Evolutionary conservation across 2,113 vertebrate species (phyloP).

Genomic region (cattle (Bos taurus)): DNA sequence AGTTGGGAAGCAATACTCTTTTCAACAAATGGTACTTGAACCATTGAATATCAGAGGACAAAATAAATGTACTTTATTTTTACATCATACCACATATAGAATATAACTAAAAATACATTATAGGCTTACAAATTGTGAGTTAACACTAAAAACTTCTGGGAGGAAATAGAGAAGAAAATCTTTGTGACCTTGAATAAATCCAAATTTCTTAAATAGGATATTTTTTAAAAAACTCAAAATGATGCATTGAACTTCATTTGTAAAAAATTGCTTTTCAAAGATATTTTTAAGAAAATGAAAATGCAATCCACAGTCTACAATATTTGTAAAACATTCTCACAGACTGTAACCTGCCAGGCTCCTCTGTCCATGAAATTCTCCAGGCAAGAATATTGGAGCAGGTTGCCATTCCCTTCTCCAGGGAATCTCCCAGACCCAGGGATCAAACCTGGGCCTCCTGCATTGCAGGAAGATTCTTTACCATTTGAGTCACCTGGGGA

Average conservation of each 20-base stretch:
- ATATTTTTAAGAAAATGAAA: neutral
- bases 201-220: neutral
- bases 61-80: neutral
- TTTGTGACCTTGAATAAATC: neutral
- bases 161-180: neutral
- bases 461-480: neutral
- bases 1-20: neutral
- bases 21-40: neutral
- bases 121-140: neutral
- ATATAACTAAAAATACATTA: neutral
- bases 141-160: neutral
- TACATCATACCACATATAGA: neutral
- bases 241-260: neutral
- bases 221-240: neutral
- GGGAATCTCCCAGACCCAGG: neutral
- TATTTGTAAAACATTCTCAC: neutral
- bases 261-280: neutral
- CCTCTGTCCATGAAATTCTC: neutral
- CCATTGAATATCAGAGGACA: neutral
- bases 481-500: neutral
- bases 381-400: neutral
- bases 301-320: neutral
- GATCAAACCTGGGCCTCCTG: neutral
- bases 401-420: neutral
- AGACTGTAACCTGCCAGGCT: neutral